phyloP scores from a whole-genome alignment of 2,113 vertebrate genomes.

The Myotis yumanensis region DNA sequence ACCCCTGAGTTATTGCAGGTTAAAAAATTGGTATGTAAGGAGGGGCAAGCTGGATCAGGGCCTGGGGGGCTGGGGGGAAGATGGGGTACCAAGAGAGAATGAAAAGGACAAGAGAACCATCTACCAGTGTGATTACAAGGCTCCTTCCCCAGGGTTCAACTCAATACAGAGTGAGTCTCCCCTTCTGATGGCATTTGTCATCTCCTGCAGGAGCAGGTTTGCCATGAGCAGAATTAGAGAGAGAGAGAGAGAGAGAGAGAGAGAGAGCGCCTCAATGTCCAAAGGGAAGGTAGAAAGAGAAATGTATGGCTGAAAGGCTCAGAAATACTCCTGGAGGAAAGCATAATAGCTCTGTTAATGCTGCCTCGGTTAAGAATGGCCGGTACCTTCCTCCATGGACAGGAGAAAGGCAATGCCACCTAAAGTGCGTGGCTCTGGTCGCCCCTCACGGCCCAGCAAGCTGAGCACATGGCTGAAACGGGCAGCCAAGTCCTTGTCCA shows the following conservation, averaged over 20 bases:
- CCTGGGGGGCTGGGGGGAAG: neutral
- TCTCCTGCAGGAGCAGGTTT: neutral
- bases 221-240: neutral
- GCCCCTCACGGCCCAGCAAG: neutral
- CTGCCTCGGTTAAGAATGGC: neutral
- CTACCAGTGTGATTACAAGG: neutral
- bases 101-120: neutral
- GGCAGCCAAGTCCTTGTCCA: neutral
- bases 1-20: neutral
- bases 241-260: no score
- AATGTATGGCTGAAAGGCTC: neutral
- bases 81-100: neutral
- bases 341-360: neutral
- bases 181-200: neutral
- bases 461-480: no score
- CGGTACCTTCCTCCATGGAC: neutral
- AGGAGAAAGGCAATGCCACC: neutral
- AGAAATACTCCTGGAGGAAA: neutral
- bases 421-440: neutral
- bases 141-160: neutral
- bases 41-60: neutral
- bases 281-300: neutral
- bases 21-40: neutral
- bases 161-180: neutral
- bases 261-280: neutral